Conservation (phyloP, 1,140 invertebrate genomes). For the Harlomillsia oculata region DNA sequence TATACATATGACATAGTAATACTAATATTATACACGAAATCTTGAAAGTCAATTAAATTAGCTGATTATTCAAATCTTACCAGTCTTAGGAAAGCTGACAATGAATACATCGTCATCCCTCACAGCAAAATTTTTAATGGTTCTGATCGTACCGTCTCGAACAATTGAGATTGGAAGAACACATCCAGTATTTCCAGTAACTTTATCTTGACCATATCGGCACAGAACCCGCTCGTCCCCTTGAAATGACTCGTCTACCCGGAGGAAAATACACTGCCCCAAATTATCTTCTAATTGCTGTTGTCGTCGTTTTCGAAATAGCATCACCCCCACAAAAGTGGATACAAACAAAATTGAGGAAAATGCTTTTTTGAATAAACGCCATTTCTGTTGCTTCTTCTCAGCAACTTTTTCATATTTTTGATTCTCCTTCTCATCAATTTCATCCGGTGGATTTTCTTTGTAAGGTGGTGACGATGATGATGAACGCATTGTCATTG, state of each 20-base stretch:
- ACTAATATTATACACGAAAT: not conserved
- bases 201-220: not conserved
- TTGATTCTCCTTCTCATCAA: constrained; percentile 13
- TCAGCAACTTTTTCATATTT: constrained; percentile 16
- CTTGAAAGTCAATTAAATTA: not conserved
- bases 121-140: constrained; percentile 5
- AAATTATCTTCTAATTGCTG: constrained; percentile 14
- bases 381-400: not conserved
- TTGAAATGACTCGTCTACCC: constrained; percentile 14
- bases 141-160: constrained; percentile 25
- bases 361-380: constrained; percentile 28
- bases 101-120: constrained; percentile 24
- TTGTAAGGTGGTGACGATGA: too few species aligned
- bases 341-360: constrained; percentile 21
- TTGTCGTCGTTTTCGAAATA: constrained; percentile 3
- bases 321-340: constrained; percentile 10
- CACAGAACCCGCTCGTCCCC: constrained; percentile 18
- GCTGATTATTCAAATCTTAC: constrained; percentile 7
- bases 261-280: constrained; percentile 9
- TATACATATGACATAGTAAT: too few species aligned
- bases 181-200: not conserved
- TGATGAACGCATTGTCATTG: too few species aligned
- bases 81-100: constrained; percentile 33
- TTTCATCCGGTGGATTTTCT: too few species aligned
- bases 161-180: constrained; percentile 24